A percentile compares a stretch with the other conserved stretches of the same genome.
Evolutionary conservation across 1,140 invertebrate species (phyloP).

Genomic region (Tachypleus tridentatus): DNA sequence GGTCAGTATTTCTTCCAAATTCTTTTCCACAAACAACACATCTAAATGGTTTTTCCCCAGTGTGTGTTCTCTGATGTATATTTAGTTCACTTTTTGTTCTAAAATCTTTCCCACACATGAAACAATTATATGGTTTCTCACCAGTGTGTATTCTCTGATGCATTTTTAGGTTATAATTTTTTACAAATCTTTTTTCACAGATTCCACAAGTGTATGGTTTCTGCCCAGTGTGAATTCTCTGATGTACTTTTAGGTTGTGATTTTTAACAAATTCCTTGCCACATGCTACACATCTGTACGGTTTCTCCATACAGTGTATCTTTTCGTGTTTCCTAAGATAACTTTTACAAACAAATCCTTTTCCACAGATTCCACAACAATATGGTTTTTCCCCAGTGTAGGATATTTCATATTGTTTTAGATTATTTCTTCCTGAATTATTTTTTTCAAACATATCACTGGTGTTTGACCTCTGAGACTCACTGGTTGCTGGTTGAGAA

Average conservation of each 20-base stretch:
- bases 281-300: slow-evolving; percentile 29
- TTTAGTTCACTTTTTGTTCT: slow-evolving; percentile 68
- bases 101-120: slow-evolving; percentile 2
- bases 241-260: slow-evolving; percentile 40
- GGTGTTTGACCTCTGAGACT: no score
- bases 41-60: slow-evolving; percentile 90
- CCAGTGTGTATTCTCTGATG: slow-evolving; percentile 29
- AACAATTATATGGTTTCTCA: slow-evolving; percentile 29
- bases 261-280: slow-evolving; percentile 15
- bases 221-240: slow-evolving; percentile 91
- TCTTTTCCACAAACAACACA: slow-evolving; percentile 85
- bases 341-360: slow-evolving; percentile 67
- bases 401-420: no score
- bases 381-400: slow-evolving; percentile 65
- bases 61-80: slow-evolving; percentile 92
- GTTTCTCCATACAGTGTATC: slow-evolving; percentile 29
- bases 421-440: no score
- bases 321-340: slow-evolving; percentile 64
- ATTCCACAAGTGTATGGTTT: slow-evolving; percentile 60
- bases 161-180: slow-evolving; percentile 54
- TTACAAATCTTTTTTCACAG: slow-evolving; percentile 25
- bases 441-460: no score
- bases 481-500: no score
- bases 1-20: slow-evolving; percentile 40
- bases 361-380: slow-evolving; percentile 75